A percentile compares a stretch with the other conserved stretches of the same genome.
These are phyloP conservation scores for Callocephalon fimbriatum DNA, from an alignment of 2,113 vertebrate genomes.

Conservation along the genomic window DNA sequence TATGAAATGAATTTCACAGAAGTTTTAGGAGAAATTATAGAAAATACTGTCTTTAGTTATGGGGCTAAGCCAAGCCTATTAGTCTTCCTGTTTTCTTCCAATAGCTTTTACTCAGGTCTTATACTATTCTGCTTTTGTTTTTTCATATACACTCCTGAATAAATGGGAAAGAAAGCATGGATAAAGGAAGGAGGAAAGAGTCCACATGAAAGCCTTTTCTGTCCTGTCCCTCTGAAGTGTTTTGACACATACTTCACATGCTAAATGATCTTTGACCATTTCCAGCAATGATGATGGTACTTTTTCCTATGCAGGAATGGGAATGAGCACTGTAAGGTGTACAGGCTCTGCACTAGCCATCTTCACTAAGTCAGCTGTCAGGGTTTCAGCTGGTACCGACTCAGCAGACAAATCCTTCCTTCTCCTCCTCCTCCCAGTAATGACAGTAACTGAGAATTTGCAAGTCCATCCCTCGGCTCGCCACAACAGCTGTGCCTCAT, in stretches of 20 bases:
- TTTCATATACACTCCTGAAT: neutral
- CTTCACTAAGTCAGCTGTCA: neutral
- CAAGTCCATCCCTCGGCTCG: neutral
- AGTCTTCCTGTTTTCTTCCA: neutral
- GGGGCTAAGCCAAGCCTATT: neutral
- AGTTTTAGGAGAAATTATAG: neutral
- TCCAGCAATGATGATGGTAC: neutral
- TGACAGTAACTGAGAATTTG: neutral
- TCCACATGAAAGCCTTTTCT: neutral
- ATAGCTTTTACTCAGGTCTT: neutral
- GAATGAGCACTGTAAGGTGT: neutral
- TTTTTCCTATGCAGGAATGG: neutral
- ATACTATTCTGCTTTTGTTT: neutral
- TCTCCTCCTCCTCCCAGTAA: neutral
- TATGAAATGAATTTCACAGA: neutral
- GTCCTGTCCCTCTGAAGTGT: neutral
- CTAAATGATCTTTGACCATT: neutral
- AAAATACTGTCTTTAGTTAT: neutral
- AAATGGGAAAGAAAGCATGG: neutral
- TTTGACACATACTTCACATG: accelerated
- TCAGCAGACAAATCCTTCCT: neutral
- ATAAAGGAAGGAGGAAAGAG: neutral
- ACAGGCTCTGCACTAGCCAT: neutral
- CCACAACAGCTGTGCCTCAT: neutral
- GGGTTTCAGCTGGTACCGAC: neutral